Conservation (phyloP, 2,113 vertebrate genomes). For the Varanus salvator region DNA sequence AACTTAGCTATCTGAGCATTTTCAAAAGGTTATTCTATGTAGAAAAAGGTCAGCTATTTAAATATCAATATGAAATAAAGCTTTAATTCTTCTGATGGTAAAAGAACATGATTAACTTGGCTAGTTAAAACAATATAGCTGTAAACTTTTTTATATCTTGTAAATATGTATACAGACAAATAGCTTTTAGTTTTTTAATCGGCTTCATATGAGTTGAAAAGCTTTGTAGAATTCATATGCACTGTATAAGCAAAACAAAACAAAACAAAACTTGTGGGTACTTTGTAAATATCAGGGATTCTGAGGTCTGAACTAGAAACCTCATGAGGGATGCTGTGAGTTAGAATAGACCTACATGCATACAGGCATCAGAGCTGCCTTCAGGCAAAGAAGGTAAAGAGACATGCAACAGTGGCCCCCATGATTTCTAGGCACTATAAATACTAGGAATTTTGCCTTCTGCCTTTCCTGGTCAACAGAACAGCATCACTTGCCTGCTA, state of each 20-base stretch:
- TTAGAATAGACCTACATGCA: background rate
- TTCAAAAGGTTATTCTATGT: background rate
- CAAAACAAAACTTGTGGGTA: background rate
- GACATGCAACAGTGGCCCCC: background rate
- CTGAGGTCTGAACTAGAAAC: background rate
- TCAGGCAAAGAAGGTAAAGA: background rate
- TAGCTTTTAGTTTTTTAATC: background rate
- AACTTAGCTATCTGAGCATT: background rate
- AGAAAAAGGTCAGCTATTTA: background rate
- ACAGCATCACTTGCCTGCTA: background rate
- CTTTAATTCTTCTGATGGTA: background rate
- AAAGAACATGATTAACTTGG: background rate
- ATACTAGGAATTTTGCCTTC: background rate
- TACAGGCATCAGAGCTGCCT: background rate
- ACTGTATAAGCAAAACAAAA: background rate
- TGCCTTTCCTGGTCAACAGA: background rate
- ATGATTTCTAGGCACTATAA: background rate
- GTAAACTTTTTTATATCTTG: background rate
- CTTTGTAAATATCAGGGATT: background rate
- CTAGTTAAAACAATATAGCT: background rate
- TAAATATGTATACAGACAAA: background rate
- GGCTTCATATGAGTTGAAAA: background rate
- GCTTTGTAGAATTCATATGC: background rate
- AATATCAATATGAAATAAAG: background rate
- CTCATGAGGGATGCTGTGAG: background rate